These are phyloP conservation scores for Hecatera dysodea DNA, from an alignment of 2,888 invertebrate genomes.

Conservation along the genomic window DNA sequence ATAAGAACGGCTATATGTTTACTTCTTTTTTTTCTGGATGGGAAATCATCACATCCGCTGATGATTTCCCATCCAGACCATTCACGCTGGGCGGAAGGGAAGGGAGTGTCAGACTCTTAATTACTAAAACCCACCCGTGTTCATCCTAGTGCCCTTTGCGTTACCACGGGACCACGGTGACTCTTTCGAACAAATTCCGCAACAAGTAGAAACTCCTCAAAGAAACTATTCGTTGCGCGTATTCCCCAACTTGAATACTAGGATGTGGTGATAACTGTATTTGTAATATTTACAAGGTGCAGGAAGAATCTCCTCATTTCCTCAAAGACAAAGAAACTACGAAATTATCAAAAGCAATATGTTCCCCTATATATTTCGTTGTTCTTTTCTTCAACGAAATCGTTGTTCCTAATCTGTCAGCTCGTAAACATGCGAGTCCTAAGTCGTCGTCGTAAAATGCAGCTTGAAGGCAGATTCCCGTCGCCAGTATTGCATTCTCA, in stretches of 20 bases:
- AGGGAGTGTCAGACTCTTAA: too few species aligned
- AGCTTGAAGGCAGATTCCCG: slow-evolving; percentile 10
- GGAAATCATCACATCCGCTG: too few species aligned
- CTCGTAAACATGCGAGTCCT: slow-evolving; percentile 19
- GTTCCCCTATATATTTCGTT: not conserved
- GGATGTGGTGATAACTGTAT: not conserved
- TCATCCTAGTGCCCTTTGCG: too few species aligned
- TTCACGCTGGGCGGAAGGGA: too few species aligned
- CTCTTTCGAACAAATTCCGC: too few species aligned
- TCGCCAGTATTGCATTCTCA: slow-evolving; percentile 50
- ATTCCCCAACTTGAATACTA: not conserved
- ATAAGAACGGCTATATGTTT: too few species aligned
- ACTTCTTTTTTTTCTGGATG: too few species aligned
- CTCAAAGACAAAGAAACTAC: not conserved
- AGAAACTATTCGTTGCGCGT: too few species aligned
- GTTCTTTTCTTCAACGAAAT: not conserved
- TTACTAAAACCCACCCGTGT: too few species aligned
- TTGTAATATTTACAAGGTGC: not conserved
- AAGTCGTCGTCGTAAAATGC: slow-evolving; percentile 2
- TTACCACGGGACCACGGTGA: too few species aligned
- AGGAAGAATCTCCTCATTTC: not conserved
- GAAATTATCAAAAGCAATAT: not conserved
- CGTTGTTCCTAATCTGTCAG: not conserved
- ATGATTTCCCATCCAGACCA: too few species aligned
- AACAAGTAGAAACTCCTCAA: too few species aligned